phyloP scores from a whole-genome alignment of 2,113 vertebrate species.

The Neolamprologus hecqui region DNA sequence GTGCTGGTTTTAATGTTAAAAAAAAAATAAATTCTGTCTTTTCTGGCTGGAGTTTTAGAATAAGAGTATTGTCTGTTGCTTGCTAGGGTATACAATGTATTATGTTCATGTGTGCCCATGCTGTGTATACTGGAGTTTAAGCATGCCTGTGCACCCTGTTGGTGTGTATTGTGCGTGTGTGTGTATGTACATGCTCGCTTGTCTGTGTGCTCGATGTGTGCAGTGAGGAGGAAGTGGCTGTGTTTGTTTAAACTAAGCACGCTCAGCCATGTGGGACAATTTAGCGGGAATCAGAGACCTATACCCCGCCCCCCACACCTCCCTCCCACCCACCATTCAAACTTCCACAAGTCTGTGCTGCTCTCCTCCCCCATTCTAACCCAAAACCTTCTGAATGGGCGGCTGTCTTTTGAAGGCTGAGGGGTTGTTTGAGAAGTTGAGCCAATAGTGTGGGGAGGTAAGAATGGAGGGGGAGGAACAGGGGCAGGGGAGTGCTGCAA shows the following conservation, averaged over 20 bases:
- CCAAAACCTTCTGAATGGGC: constrained; percentile 47
- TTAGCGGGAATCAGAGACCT: constrained; percentile 61
- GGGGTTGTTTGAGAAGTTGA: constrained; percentile 45
- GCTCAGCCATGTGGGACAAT: constrained; percentile 64
- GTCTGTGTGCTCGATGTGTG: constrained; percentile 31
- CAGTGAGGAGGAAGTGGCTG: constrained; percentile 78
- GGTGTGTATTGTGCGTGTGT: background rate
- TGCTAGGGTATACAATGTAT: background rate
- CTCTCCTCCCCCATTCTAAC: background rate
- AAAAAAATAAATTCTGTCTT: background rate
- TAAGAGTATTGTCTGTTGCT: background rate
- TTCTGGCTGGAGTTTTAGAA: background rate
- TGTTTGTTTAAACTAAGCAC: constrained; percentile 79
- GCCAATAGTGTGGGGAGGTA: background rate
- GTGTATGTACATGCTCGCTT: background rate
- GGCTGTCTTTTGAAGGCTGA: constrained; percentile 57
- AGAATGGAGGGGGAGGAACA: background rate
- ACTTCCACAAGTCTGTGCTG: background rate
- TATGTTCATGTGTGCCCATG: background rate
- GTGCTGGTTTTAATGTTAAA: background rate
- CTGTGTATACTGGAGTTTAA: constrained; percentile 18
- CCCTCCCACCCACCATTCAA: background rate
- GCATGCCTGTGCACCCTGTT: background rate
- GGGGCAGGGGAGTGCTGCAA: background rate
- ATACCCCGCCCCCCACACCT: background rate